Conservation (phyloP, 1,140 invertebrate species). For the Leptinotarsa defecta region DNA sequence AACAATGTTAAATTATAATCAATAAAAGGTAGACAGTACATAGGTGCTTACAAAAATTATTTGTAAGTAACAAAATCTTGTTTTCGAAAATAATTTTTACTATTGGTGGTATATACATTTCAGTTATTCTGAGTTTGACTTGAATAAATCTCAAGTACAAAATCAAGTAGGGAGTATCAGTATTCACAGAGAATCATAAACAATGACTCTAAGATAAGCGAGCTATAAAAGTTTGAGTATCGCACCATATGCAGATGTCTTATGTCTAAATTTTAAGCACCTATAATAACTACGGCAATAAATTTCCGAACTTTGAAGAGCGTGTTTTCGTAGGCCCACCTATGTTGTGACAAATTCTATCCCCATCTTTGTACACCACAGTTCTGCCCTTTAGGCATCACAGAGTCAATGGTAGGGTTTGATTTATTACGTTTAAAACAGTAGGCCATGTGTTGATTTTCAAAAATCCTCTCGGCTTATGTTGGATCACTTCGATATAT, state of each 20-base stretch:
- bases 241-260: constrained; percentile 38
- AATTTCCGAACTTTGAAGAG: constrained; percentile 9
- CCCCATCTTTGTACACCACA: constrained; percentile 23
- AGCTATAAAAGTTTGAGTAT: constrained; percentile 7
- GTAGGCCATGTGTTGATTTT: constrained; percentile 40
- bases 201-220: neutral
- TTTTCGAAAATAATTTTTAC: too few species aligned
- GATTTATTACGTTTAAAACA: constrained; percentile 34
- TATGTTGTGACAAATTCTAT: constrained; percentile 44
- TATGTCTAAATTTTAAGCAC: constrained; percentile 13
- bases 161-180: too few species aligned
- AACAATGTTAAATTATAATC: too few species aligned
- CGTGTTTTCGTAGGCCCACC: constrained; percentile 32
- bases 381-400: constrained; percentile 14
- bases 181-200: neutral
- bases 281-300: constrained; percentile 19
- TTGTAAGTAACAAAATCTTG: too few species aligned
- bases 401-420: constrained; percentile 10
- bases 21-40: too few species aligned
- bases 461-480: constrained; percentile 22
- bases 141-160: too few species aligned
- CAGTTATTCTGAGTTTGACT: too few species aligned
- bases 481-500: neutral
- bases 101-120: too few species aligned
- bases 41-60: too few species aligned